phyloP scores from a whole-genome alignment of 2,797 vertebrate genomes.

The Sternarchorhynchus goeldii region DNA sequence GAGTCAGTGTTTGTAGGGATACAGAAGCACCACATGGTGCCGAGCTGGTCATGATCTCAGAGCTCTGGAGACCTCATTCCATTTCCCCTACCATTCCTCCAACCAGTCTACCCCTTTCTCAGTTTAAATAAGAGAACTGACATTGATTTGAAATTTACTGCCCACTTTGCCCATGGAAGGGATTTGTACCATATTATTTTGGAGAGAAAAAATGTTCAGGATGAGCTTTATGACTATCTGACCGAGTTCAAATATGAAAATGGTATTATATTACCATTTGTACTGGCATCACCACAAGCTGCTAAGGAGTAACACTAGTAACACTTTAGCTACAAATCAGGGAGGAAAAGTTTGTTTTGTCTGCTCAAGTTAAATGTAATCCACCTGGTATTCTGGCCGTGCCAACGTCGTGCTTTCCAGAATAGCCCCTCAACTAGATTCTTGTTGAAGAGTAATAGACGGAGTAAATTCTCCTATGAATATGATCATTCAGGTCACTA shows the following conservation, averaged over 20 bases:
- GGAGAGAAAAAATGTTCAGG: constrained; percentile 7
- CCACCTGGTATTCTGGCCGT: constrained; percentile 59
- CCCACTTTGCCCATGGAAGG: constrained; percentile 11
- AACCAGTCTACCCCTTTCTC: constrained; percentile 11
- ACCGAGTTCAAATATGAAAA: constrained; percentile 44
- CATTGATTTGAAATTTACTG: constrained; percentile 32
- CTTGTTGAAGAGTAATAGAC: constrained; percentile 28
- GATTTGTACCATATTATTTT: constrained; percentile 38
- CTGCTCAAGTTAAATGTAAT: constrained; percentile 59
- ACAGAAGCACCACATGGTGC: constrained; percentile 8
- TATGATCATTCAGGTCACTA: constrained; percentile 6
- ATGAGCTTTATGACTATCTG: constrained; percentile 24
- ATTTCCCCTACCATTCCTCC: constrained; percentile 7
- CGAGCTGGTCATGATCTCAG: constrained; percentile 10
- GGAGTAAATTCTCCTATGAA: background rate
- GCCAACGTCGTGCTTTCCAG: constrained; percentile 53
- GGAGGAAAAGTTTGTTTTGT: constrained; percentile 59
- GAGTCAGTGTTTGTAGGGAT: background rate
- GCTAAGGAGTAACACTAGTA: constrained; percentile 55
- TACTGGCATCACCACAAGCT: constrained; percentile 55
- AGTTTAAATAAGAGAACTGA: constrained; percentile 27
- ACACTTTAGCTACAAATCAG: constrained; percentile 55
- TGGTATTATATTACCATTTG: constrained; percentile 53
- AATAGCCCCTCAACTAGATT: constrained; percentile 25
- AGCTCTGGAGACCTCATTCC: constrained; percentile 30